Evolutionary conservation across 2,888 invertebrate species (phyloP).

Genomic region (Celastrina argiolus): DNA sequence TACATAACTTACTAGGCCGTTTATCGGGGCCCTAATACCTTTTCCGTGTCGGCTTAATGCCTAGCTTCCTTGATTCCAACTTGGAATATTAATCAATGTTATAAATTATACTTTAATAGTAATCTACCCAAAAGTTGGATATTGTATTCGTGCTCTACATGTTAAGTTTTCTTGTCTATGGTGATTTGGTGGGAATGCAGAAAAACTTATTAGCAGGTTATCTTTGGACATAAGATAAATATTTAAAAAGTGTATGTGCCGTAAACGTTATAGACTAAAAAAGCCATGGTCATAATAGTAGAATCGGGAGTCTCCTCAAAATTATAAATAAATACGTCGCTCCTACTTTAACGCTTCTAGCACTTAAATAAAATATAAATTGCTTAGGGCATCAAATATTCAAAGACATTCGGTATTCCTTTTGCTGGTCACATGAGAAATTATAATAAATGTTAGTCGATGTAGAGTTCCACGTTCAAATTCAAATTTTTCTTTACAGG

Average conservation of each 20-base stretch:
- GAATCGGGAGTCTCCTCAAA: slow-evolving; percentile 7
- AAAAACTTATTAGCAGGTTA: no score
- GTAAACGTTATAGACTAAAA: background rate
- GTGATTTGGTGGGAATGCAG: no score
- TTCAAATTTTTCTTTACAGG: background rate
- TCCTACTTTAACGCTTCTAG: slow-evolving; percentile 40
- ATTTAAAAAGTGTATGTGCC: background rate
- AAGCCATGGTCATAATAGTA: background rate
- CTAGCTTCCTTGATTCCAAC: slow-evolving; percentile 56
- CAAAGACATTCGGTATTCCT: slow-evolving; percentile 8
- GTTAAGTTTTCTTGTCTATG: slow-evolving; percentile 2
- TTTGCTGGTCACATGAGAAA: background rate
- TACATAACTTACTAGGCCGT: slow-evolving; percentile 75
- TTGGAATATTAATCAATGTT: slow-evolving; percentile 64
- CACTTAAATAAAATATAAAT: slow-evolving; percentile 50
- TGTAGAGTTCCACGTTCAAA: background rate
- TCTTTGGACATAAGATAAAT: no score
- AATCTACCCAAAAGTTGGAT: slow-evolving; percentile 44
- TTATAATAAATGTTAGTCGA: background rate
- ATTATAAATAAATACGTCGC: slow-evolving; percentile 5
- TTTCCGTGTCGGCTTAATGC: slow-evolving; percentile 70
- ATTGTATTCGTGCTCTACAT: slow-evolving; percentile 47
- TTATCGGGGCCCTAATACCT: slow-evolving; percentile 75
- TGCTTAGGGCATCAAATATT: slow-evolving; percentile 36
- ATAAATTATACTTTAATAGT: slow-evolving; percentile 43